A percentile compares a stretch with the other conserved stretches of the same genome.
phyloP scores from a whole-genome alignment of 64 coral and sea anemone genomes.

The Porites lutea region DNA sequence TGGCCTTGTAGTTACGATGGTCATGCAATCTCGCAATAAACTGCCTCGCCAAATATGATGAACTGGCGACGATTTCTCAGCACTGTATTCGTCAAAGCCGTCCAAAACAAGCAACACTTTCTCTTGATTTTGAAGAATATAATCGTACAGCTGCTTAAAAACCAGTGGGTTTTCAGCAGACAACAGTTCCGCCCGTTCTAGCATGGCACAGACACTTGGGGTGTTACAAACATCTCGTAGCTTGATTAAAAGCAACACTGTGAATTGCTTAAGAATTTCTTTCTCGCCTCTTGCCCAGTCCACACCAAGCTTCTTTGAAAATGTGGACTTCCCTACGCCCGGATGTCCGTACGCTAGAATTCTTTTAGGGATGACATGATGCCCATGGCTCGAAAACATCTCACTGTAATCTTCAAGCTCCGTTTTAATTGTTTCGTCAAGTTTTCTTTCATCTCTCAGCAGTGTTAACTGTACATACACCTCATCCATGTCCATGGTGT shows the following conservation, averaged over 20 bases:
- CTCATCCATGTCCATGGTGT: not conserved
- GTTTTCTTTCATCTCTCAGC: not conserved
- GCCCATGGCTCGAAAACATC: not conserved
- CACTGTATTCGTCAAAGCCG: slow-evolving; percentile 57
- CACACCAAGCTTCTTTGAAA: not conserved
- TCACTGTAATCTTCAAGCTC: not conserved
- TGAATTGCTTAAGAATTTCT: not conserved
- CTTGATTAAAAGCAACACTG: not conserved
- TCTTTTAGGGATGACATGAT: not conserved
- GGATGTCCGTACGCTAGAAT: slow-evolving; percentile 22
- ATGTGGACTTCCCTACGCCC: slow-evolving; percentile 28
- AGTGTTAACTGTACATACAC: not conserved
- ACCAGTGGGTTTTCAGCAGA: not conserved
- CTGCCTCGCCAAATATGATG: not conserved
- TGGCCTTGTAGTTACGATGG: slow-evolving; percentile 39
- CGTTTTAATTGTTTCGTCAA: not conserved
- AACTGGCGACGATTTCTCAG: not conserved
- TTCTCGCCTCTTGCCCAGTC: slow-evolving; percentile 17
- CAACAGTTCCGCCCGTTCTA: not conserved
- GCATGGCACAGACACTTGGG: not conserved
- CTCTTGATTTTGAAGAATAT: slow-evolving; percentile 14
- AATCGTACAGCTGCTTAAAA: not conserved
- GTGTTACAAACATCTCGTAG: slow-evolving; percentile 14
- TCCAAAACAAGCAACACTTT: slow-evolving; percentile 62
- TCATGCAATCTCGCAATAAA: not conserved